phyloP scores from a whole-genome alignment of 2,797 vertebrate genomes.

The Carduelis carduelis region DNA sequence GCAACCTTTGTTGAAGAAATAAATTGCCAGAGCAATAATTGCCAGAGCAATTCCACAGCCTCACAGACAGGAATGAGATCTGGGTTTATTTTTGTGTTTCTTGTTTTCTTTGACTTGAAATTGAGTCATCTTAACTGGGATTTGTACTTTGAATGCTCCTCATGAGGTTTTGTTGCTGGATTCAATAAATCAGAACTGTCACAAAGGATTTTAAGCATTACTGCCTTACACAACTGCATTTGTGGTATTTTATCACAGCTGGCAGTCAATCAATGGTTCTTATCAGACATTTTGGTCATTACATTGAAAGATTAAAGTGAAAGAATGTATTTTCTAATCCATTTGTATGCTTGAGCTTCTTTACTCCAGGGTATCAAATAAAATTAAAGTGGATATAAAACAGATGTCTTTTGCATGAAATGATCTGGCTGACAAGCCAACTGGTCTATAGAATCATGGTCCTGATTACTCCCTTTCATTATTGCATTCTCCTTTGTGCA shows the following conservation, averaged over 20 bases:
- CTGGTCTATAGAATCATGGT: not conserved
- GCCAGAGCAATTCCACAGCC: not conserved
- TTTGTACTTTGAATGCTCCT: not conserved
- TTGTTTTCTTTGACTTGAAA: not conserved
- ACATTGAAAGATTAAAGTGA: not conserved
- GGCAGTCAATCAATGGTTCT: not conserved
- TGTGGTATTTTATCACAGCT: not conserved
- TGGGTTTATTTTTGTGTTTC: not conserved
- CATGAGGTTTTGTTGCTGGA: not conserved
- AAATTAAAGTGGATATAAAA: constrained; percentile 4
- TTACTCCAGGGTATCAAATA: not conserved
- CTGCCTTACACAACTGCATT: not conserved
- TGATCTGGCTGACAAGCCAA: not conserved
- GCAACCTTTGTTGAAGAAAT: not conserved
- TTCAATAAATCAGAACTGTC: not conserved
- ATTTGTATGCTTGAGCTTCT: not conserved
- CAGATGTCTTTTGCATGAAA: not conserved
- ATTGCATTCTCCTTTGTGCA: not conserved
- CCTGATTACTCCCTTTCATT: not conserved
- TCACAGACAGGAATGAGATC: not conserved
- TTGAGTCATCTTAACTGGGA: not conserved
- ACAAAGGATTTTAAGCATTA: not conserved
- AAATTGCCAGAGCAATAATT: not conserved
- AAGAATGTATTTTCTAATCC: constrained; percentile 1
- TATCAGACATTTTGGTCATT: not conserved